Evolutionary conservation across 2,888 invertebrate genomes (phyloP), one percentile per base, ranked within the genome.

Genomic region (Electrophaes corylata): DNA sequence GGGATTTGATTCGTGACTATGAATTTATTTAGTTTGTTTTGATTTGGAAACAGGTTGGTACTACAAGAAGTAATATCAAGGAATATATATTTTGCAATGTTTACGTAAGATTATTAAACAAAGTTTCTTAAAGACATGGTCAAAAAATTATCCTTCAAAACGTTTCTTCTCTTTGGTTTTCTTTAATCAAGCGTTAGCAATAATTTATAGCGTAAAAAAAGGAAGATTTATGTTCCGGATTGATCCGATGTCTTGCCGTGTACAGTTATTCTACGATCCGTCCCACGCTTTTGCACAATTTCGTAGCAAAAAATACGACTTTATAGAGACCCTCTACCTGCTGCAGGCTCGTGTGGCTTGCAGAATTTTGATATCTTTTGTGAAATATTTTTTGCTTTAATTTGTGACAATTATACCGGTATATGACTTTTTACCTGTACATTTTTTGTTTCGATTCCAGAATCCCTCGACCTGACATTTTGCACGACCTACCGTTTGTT

Each of bases 321-420:
- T 84, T 85, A 84, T 83, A 85, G 79, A 70, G 69, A 76, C 75
- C 77, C 69, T 80, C 86, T 91, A 91, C 91, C 91, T 91, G 91
- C 26, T 29, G 26, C 26, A 29, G 26, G 26, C 89, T 88, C 91
- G 91, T 91, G 91, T 91, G 91, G 89, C 91, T 91, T 91, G 91
- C 91, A 90, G 90, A 87, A 88, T 91, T 88, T 89, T 89, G 91
- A 91, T 91, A 90, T 82, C 90, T 85, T 88, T 91, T 90, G 89
- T 90, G 79, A 75, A 74, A 68, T 19, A 60, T 81, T 91, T 91
- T 91, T 91, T 91, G 91, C 90, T 79, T 91, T 88, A 91, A 91
- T 91, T 91, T 91, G 91, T 91, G 91, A 91, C 91, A 91, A 91
- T 91, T 91, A 91, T 91, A 91, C 81, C 91, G 89, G 91, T 90